A percentile compares a stretch with the other conserved stretches of the same genome.
phyloP scores from a whole-genome alignment of 37 sponge, comb jelly and placozoan species.

The Axinella damicornis region DNA sequence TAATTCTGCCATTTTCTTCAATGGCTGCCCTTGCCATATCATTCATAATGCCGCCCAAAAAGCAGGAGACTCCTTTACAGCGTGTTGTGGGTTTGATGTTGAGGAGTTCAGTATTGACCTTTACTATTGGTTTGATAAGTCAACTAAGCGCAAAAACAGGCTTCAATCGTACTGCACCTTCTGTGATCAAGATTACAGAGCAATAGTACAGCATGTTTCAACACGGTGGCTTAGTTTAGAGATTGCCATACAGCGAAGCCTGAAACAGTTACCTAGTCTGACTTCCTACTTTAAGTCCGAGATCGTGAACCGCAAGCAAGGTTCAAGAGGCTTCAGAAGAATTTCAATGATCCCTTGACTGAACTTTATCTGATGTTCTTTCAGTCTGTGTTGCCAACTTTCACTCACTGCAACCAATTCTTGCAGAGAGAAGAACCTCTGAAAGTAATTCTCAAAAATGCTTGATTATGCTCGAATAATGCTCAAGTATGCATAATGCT shows the following conservation, averaged over 20 bases:
- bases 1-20: constrained; percentile 45
- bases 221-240: constrained; percentile 72
- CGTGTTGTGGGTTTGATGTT: constrained; percentile 22
- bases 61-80: constrained; percentile 24
- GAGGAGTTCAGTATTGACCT: constrained; percentile 62
- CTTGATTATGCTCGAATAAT: too few species aligned
- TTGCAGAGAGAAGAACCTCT: too few species aligned
- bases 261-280: constrained; percentile 38
- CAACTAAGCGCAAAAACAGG: constrained; percentile 45
- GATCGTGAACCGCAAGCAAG: background rate
- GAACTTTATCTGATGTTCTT: constrained; percentile 51
- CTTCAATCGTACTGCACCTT: constrained; percentile 51
- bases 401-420: constrained; percentile 23
- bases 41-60: constrained; percentile 46
- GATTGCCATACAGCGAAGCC: constrained; percentile 12
- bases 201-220: constrained; percentile 59
- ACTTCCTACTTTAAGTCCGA: constrained; percentile 62
- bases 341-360: background rate
- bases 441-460: too few species aligned
- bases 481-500: too few species aligned
- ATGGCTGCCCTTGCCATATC: constrained; percentile 69
- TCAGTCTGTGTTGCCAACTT: background rate
- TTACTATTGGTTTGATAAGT: constrained; percentile 64
- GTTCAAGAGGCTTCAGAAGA: background rate
- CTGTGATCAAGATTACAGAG: constrained; percentile 56